phyloP scores from a whole-genome alignment of 2,797 vertebrate species.

The Ceyx erithaca region DNA sequence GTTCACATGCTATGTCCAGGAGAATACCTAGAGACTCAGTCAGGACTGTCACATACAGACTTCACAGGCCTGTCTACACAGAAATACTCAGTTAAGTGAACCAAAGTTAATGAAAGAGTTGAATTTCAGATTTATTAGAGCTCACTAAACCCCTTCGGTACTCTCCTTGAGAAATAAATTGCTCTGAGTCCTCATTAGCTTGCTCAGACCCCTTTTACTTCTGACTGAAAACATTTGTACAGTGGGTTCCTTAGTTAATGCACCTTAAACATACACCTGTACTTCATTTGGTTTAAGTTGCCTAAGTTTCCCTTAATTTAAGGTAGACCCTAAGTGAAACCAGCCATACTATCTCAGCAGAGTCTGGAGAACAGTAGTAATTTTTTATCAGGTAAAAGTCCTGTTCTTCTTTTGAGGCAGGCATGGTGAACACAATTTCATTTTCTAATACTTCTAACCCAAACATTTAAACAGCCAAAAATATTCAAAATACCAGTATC shows the following conservation, averaged over 20 bases:
- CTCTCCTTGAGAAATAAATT: conserved; percentile 20
- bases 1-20: not conserved
- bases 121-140: conserved; percentile 26
- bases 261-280: conserved; percentile 25
- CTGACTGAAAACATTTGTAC: conserved; percentile 6
- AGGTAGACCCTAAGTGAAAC: not conserved
- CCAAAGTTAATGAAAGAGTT: conserved; percentile 2
- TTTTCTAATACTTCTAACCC: not conserved
- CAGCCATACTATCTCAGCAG: not conserved
- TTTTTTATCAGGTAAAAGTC: not conserved
- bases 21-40: not conserved
- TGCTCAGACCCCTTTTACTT: conserved; percentile 17
- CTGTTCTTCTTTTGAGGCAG: not conserved
- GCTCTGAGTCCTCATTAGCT: conserved; percentile 20
- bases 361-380: not conserved
- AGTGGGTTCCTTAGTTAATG: not conserved
- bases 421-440: not conserved
- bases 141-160: not conserved
- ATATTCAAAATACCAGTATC: not conserved
- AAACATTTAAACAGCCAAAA: not conserved
- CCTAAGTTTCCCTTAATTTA: conserved; percentile 6
- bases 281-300: conserved; percentile 17
- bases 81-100: conserved; percentile 2
- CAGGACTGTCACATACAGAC: not conserved
- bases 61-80: not conserved